Percentiles rank a stretch among this genome's conserved stretches.
These are phyloP conservation scores for Phocides pigmalion DNA, from an alignment of 1,140 invertebrate species.

Conservation along the genomic window DNA sequence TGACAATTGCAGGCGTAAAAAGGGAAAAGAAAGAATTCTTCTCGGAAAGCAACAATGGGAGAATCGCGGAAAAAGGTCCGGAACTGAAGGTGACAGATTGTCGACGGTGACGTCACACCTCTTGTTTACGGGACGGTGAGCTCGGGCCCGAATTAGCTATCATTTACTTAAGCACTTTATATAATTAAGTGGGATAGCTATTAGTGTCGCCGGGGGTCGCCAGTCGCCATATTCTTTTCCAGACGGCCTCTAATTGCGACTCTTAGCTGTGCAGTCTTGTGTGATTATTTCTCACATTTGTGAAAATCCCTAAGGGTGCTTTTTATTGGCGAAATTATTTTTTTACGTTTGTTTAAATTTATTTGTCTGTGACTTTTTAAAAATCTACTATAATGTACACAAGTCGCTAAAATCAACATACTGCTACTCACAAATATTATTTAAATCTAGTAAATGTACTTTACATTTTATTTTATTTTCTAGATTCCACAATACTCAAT, in stretches of 20 bases:
- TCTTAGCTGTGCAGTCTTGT: constrained; percentile 41
- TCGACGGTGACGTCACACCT: constrained; percentile 80
- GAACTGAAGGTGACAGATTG: constrained; percentile 82
- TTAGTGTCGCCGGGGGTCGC: constrained; percentile 63
- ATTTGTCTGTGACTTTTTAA: no score
- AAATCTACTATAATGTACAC: no score
- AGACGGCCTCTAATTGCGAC: constrained; percentile 57
- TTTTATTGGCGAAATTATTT: constrained; percentile 21
- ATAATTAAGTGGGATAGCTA: constrained; percentile 75
- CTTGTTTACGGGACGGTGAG: constrained; percentile 71
- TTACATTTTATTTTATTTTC: no score
- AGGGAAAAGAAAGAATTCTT: constrained; percentile 74
- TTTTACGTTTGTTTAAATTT: background rate
- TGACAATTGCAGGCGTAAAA: constrained; percentile 75
- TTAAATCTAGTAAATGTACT: no score
- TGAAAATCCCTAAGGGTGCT: constrained; percentile 21
- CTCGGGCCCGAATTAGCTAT: constrained; percentile 73
- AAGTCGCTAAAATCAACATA: no score
- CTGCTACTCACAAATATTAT: no score
- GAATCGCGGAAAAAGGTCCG: constrained; percentile 66
- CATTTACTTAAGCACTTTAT: constrained; percentile 82
- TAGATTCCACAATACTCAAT: no score
- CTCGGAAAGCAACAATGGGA: constrained; percentile 78
- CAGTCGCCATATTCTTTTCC: constrained; percentile 57
- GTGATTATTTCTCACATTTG: constrained; percentile 37